Evolutionary conservation across 2,113 vertebrate species (phyloP).

Genomic region (Mesembrinibis cayennensis): DNA sequence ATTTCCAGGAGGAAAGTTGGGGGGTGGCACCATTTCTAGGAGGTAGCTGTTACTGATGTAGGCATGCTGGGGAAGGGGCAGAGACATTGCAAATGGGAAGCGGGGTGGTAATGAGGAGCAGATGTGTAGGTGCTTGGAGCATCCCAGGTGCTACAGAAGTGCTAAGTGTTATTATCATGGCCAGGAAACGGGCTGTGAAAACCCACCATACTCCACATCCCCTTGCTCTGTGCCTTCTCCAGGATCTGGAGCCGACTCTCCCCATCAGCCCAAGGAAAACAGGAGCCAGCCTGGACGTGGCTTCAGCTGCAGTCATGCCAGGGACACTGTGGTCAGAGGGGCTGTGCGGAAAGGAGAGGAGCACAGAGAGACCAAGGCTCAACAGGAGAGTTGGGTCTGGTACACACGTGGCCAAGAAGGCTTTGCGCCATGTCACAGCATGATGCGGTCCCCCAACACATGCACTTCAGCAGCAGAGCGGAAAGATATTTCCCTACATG

Average conservation of each 20-base stretch:
- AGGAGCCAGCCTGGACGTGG: neutral
- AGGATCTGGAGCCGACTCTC: neutral
- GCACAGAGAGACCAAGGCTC: neutral
- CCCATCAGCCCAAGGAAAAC: neutral
- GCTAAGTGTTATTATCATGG: constrained; percentile 50
- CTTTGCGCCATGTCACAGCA: neutral
- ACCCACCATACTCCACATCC: neutral
- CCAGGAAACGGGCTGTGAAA: constrained; percentile 48
- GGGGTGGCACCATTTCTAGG: neutral
- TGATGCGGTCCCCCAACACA: neutral
- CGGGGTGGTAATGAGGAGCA: constrained; percentile 28
- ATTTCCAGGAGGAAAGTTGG: neutral
- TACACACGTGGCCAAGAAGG: neutral
- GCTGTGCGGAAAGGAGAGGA: neutral
- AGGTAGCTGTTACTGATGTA: neutral
- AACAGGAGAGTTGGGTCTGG: neutral
- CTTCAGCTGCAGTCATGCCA: neutral
- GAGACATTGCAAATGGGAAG: neutral
- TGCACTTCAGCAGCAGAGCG: neutral
- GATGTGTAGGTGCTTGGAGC: constrained; percentile 29
- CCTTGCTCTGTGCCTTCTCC: neutral
- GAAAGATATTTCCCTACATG: neutral
- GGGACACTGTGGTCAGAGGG: neutral
- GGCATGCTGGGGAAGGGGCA: neutral
- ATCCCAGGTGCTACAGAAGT: constrained; percentile 48